phyloP scores from a whole-genome alignment of 2,888 invertebrate species.

The Acleris emargana region DNA sequence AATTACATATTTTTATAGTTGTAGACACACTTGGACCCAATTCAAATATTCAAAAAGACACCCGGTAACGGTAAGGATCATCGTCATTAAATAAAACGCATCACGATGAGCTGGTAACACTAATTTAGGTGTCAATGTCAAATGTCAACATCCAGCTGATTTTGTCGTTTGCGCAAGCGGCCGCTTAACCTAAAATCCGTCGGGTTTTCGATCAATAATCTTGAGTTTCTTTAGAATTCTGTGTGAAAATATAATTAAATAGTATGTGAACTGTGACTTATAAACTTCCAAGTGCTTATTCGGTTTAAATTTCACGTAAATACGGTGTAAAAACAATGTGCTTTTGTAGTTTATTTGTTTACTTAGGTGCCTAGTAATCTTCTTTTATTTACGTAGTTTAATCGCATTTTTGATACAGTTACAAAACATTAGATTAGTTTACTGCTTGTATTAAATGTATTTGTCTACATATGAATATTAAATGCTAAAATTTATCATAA shows the following conservation, averaged over 20 bases:
- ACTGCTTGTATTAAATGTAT: constrained; percentile 5
- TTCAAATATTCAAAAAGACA: too few relatives aligned
- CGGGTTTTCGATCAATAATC: constrained; percentile 38
- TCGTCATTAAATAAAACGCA: too few relatives aligned
- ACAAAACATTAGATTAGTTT: background rate
- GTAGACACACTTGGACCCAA: too few relatives aligned
- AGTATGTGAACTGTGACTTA: background rate
- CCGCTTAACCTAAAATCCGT: constrained; percentile 48
- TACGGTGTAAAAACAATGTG: constrained; percentile 21
- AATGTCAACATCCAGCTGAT: constrained; percentile 37
- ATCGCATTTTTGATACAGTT: background rate
- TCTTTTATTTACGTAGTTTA: background rate
- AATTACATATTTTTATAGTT: too few relatives aligned
- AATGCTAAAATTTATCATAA: constrained; percentile 38
- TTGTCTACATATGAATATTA: constrained; percentile 5
- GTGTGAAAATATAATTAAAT: constrained; percentile 39
- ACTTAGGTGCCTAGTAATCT: too few relatives aligned
- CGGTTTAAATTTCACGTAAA: background rate
- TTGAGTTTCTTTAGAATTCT: constrained; percentile 37
- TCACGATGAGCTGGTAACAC: background rate
- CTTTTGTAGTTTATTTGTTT: constrained; percentile 1
- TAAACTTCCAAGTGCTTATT: background rate
- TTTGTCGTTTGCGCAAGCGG: constrained; percentile 19
- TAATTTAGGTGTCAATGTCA: background rate
- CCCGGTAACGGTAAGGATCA: too few relatives aligned